These are phyloP conservation scores for Corvus hawaiiensis DNA, from an alignment of 2,113 vertebrate species.

Conservation along the genomic window DNA sequence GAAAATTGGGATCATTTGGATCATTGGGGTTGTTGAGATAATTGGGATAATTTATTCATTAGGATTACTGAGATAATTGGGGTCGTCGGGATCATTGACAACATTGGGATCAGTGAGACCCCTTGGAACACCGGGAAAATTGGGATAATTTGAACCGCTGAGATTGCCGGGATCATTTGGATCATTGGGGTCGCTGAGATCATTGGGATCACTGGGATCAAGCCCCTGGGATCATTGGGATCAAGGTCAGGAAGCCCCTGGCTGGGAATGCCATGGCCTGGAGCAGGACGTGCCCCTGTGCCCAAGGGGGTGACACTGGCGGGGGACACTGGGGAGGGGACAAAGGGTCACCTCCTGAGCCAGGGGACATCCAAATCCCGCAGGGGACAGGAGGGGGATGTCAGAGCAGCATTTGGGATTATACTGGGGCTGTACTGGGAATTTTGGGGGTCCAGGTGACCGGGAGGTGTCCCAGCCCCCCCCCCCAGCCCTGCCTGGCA, in stretches of 20 bases:
- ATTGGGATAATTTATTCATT: background rate
- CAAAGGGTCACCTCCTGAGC: background rate
- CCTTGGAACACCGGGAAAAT: accelerated
- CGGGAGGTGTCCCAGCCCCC: background rate
- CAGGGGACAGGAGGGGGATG: accelerated
- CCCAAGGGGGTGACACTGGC: accelerated
- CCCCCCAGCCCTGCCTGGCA: background rate
- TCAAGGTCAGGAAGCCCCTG: background rate
- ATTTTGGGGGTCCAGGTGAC: accelerated
- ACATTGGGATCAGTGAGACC: accelerated
- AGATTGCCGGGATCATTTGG: background rate
- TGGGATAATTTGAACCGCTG: background rate
- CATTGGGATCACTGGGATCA: background rate
- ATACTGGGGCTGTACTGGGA: accelerated
- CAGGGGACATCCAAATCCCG: accelerated
- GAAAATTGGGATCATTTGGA: background rate
- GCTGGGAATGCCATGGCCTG: accelerated
- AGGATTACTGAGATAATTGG: accelerated
- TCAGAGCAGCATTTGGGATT: accelerated
- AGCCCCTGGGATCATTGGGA: background rate
- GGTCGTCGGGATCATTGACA: accelerated
- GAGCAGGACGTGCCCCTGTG: accelerated
- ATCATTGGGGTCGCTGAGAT: background rate
- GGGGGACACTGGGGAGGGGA: background rate
- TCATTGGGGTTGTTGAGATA: accelerated